Evolutionary conservation across 2,888 invertebrate genomes (phyloP), one percentile per base, ranked within the genome.

Genomic region (Polietes domitor): DNA sequence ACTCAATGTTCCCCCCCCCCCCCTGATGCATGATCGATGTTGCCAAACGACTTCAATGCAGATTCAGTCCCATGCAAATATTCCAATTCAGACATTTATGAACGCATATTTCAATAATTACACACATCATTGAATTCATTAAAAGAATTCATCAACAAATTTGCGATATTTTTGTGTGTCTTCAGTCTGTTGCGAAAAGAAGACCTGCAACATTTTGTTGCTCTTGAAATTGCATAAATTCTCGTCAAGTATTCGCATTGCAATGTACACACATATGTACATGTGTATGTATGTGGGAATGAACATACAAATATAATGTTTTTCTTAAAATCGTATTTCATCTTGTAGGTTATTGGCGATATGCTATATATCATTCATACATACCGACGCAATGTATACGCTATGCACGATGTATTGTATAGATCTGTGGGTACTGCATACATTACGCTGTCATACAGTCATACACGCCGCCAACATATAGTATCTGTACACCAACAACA

Each of bases 101-200:
- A 47, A 61, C n/a, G n/a, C n/a, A 61, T 28, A 61, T 61, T 61
- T 28, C 12, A 61, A 26, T 61, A 61, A 61, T 61, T 61, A 61
- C 32, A 61, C 28, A 61, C 61, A 61, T 61, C 61, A 61, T 61
- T 61, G 61, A 61, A 61, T 61, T 61, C 32, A 61, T 32, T 61
- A 61, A 61, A 61, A 32, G 5, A 17, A 61, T 61, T 15, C 6
- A 61, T 61, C 61, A 61, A 28, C 61, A 28, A 61, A 61, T 61
- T 61, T 15, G 26, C 58, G 19, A 58, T 58, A 15, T 3, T 19
- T 21, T 58, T 61, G 61, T 32, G 4, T 61, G 61, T n/a, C 7
- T 28, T 10, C n/a, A 61, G 21, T 55, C 2, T 55, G 19, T 61
- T 55, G 1, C 37, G 9, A 37, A 37, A 3, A 7, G 10, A 37